Conservation (phyloP, 2,888 invertebrate genomes). For the Imbricaverruca yamaguchii region DNA sequence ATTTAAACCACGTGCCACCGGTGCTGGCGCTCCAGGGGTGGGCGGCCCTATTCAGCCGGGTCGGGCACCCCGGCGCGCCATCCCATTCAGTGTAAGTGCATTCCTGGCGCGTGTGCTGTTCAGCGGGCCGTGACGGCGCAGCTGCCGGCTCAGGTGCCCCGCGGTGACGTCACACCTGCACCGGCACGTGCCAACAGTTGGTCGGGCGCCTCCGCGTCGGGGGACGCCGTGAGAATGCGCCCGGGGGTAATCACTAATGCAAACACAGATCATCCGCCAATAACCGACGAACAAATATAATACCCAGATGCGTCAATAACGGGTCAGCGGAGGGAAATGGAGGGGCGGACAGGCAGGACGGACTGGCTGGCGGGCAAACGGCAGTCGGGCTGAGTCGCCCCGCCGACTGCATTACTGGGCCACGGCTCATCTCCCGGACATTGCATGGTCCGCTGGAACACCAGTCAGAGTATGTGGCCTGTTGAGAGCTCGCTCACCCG, state of each 20-base stretch:
- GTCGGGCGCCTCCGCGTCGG: not conserved
- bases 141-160: not conserved
- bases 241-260: constrained; percentile 13
- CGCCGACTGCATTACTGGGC: not conserved
- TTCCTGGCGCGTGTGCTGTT: constrained; percentile 10
- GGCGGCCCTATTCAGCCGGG: not conserved
- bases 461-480: not conserved
- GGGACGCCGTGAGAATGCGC: not conserved
- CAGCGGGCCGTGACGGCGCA: not conserved
- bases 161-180: not conserved
- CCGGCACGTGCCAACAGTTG: not conserved
- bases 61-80: not conserved
- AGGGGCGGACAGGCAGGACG: not conserved
- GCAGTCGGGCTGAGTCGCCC: not conserved
- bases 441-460: not conserved
- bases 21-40: not conserved
- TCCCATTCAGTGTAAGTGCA: not conserved
- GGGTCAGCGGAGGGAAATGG: not conserved
- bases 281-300: constrained; percentile 21
- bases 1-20: constrained; percentile 7
- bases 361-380: not conserved
- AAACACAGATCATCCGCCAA: constrained; percentile 21
- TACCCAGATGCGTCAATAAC: constrained; percentile 17
- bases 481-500: not conserved
- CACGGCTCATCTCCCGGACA: not conserved